phyloP scores from a whole-genome alignment of 2,113 vertebrate species.

The Ia io region DNA sequence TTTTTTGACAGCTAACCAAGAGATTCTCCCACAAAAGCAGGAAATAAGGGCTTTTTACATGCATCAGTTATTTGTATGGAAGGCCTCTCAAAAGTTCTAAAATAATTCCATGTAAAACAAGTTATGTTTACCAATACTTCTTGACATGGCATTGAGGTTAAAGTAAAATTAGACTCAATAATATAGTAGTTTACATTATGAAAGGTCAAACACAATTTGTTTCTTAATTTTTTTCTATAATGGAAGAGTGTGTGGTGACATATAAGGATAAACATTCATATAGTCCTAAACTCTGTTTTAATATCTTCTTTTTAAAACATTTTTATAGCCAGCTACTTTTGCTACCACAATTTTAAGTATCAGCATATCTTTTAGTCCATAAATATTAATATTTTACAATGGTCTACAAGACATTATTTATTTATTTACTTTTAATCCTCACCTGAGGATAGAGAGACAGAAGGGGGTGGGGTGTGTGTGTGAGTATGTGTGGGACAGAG shows the following conservation, averaged over 20 bases:
- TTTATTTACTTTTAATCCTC: background rate
- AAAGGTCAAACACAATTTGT: background rate
- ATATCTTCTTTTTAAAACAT: background rate
- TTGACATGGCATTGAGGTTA: background rate
- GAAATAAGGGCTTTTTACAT: background rate
- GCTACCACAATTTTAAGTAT: background rate
- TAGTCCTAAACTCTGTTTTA: background rate
- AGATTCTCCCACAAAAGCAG: background rate
- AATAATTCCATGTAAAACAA: background rate
- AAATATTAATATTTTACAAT: conserved; percentile 18
- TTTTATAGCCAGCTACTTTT: background rate
- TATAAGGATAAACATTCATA: background rate
- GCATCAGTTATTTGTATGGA: background rate
- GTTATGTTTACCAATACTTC: conserved; percentile 42
- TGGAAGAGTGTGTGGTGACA: background rate
- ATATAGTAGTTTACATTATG: background rate
- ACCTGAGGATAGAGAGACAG: background rate
- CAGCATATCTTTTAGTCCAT: background rate
- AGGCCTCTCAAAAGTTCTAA: background rate
- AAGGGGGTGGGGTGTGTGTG: too few species aligned
- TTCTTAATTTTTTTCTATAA: conserved; percentile 19
- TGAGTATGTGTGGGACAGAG: too few species aligned
- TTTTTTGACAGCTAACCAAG: background rate
- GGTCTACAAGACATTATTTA: background rate
- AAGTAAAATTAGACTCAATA: conserved; percentile 21